Evolutionary conservation across 2,888 invertebrate genomes (phyloP).

Genomic region (Netelia virgata): DNA sequence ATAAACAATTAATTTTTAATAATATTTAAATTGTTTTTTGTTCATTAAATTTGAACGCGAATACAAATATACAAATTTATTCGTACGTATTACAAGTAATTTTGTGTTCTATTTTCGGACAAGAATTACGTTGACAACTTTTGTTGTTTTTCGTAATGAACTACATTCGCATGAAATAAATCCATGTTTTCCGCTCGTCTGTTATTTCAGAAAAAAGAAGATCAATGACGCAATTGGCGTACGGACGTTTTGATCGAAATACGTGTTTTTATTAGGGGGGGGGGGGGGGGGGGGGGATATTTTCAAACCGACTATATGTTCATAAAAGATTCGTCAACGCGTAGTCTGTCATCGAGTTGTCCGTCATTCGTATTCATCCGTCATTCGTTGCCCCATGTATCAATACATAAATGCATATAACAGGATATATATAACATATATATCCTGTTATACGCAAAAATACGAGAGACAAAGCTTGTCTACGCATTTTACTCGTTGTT

Average conservation of each 20-base stretch:
- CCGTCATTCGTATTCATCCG: constrained; percentile 74
- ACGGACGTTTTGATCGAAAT: constrained; percentile 3
- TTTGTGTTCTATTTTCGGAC: too few relatives aligned
- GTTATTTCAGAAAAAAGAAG: neutral
- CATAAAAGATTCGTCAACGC: constrained; percentile 71
- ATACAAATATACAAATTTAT: too few relatives aligned
- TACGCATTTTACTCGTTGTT: too few relatives aligned
- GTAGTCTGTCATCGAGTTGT: constrained; percentile 60
- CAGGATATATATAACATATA: constrained; percentile 1
- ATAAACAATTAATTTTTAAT: too few relatives aligned
- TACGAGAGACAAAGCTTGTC: neutral
- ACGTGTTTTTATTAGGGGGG: too few relatives aligned
- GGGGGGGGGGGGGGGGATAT: too few relatives aligned
- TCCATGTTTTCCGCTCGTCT: neutral
- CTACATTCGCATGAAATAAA: neutral
- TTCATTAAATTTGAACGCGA: too few relatives aligned
- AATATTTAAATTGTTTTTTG: too few relatives aligned
- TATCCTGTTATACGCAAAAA: neutral
- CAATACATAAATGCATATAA: neutral
- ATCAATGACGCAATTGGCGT: neutral
- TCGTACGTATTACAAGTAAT: too few relatives aligned
- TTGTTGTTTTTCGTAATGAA: neutral
- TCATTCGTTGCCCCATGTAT: constrained; percentile 63
- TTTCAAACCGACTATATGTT: constrained; percentile 28
- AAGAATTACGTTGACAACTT: too few relatives aligned